Conservation (phyloP, 2,797 vertebrate species). For the Cryptoprocta ferox region DNA sequence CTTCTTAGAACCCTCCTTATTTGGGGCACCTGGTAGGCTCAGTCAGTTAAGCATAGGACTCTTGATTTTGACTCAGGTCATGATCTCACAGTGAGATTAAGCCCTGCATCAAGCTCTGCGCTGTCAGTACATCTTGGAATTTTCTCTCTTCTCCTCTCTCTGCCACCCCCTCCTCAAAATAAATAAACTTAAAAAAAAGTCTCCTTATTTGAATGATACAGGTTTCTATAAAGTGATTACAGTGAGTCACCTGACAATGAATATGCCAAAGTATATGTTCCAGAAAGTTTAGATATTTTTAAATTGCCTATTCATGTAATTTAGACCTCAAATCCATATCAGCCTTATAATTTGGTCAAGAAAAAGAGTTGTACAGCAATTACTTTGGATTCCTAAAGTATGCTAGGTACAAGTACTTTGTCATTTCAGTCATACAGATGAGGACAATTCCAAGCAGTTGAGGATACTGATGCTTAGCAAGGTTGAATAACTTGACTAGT, state of each 20-base stretch:
- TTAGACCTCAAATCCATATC: not conserved
- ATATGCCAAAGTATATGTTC: slow-evolving; percentile 17
- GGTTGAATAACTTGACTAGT: not conserved
- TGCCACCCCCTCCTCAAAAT: too few relatives aligned
- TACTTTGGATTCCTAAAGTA: not conserved
- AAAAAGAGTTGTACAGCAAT: not conserved
- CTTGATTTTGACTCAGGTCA: too few relatives aligned
- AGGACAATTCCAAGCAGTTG: not conserved
- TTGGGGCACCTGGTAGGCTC: not conserved
- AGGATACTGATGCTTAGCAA: not conserved
- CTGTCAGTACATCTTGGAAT: too few relatives aligned
- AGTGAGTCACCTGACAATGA: slow-evolving; percentile 7
- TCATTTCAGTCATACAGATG: not conserved
- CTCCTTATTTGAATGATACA: slow-evolving; percentile 49
- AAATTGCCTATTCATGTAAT: not conserved
- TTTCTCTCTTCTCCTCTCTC: too few relatives aligned
- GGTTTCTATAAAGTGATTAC: slow-evolving; percentile 10
- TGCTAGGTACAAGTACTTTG: not conserved
- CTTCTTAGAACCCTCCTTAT: slow-evolving; percentile 52
- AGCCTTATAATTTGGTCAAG: not conserved
- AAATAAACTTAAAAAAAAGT: not conserved
- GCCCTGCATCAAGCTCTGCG: too few relatives aligned
- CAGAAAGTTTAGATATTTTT: slow-evolving; percentile 27
- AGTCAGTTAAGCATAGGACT: too few relatives aligned
- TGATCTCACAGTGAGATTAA: too few relatives aligned